Percentiles rank a stretch among this genome's conserved stretches.
phyloP scores from a whole-genome alignment of 2,113 vertebrate genomes.

The Dipodomys ordii region DNA sequence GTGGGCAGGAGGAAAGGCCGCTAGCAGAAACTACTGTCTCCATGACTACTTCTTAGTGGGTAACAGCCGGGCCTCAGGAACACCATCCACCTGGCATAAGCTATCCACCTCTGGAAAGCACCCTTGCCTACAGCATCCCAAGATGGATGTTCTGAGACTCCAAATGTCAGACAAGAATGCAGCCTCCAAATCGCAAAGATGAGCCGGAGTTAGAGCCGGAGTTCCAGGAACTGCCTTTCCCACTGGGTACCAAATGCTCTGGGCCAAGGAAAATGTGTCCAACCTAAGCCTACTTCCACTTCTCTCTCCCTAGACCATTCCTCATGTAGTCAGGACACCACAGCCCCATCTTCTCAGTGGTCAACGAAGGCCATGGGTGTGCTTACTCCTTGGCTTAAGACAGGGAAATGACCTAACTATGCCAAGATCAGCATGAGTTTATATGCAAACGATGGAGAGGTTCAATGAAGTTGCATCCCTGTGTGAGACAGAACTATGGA shows the following conservation, averaged over 20 bases:
- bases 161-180: not conserved
- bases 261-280: not conserved
- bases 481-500: accelerated
- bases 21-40: not conserved
- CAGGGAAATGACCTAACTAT: too few species aligned
- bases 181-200: not conserved
- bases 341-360: not conserved
- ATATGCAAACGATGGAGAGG: not conserved
- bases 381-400: not conserved
- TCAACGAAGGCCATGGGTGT: not conserved
- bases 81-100: not conserved
- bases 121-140: accelerated
- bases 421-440: not conserved
- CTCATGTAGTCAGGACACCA: too few species aligned
- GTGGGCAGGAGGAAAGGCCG: accelerated
- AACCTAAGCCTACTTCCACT: not conserved
- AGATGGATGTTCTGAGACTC: not conserved
- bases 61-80: not conserved
- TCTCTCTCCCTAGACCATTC: accelerated
- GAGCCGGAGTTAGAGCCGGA: not conserved
- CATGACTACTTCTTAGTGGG: not conserved
- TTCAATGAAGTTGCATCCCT: not conserved
- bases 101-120: not conserved
- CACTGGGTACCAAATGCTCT: too few species aligned
- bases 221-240: too few species aligned